Evolutionary conservation across 1,140 invertebrate genomes (phyloP), one percentile per base, ranked within the genome.

Genomic region (Mizuhopecten yessoensis): DNA sequence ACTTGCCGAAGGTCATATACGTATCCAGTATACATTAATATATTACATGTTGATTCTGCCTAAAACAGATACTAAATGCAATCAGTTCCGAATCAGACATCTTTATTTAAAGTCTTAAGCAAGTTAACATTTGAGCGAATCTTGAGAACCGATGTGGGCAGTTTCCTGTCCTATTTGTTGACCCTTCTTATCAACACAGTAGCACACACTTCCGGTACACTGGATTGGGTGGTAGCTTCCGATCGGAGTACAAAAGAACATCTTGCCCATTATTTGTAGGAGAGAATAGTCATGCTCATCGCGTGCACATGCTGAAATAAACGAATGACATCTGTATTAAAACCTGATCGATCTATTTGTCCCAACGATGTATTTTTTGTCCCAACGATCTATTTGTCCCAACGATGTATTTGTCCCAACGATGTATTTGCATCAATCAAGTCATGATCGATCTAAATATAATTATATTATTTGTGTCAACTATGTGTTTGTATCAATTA

Each of bases 201-300:
- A 75, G 11, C 57, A 75, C 23, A 75, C 57, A 75, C 57, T 75
- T 29, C 57, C 57, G 57, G 57, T 75, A 75, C 57, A 75, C n/a
- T 75, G 57, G 57, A n/a, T 29, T 5, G 57, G 57, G 11, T n/a
- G 1, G 57, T 75, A 75, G 29, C 57, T 29, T 5, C 57, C 57
- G 5, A 29, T 75, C 5, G 57, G 23, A 13, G 23, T 75, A 75
- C 57, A 75, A n/a, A 29, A 2, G n/a, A 75, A 75, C 0, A 29
- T 29, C 57, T 75, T n/a, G n/a, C 57, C 57, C 1, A 29, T 0
- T 1, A 75, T 75, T 75, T 75, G 1, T 11, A 9, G 0, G 0
- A 29, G 57, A 7, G 57, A 29, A 75, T 29, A 75, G 1, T 75
- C 20, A 13, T 75, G n/a, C 1, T 29, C 1, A n/a, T 29, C n/a